Conservation (phyloP, 2,113 vertebrate genomes). For the Macquaria australasica region DNA sequence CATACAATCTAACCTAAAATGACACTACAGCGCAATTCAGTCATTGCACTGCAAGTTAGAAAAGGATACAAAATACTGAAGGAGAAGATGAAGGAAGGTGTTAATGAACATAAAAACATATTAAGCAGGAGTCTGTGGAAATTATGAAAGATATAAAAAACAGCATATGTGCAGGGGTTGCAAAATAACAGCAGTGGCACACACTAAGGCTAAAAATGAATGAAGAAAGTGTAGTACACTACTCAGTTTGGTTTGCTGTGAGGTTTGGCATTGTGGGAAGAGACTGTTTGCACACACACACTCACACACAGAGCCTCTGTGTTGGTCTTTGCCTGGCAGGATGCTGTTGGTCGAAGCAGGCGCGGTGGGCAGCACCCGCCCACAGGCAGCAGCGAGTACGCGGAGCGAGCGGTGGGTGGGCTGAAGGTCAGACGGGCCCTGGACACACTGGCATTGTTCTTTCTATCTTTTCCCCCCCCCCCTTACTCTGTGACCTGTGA, state of each 20-base stretch:
- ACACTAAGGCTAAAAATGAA: slow-evolving; percentile 24
- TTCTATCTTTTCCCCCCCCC: background rate
- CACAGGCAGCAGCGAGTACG: slow-evolving; percentile 50
- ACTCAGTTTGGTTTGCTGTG: slow-evolving; percentile 46
- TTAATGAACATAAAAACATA: background rate
- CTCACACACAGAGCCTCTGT: slow-evolving; percentile 41
- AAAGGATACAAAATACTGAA: background rate
- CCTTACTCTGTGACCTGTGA: background rate
- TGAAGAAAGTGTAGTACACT: slow-evolving; percentile 33
- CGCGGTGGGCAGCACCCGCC: slow-evolving; percentile 59
- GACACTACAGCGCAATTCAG: no score
- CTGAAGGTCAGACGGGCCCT: slow-evolving; percentile 71
- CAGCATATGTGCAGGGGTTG: background rate
- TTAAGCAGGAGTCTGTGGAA: slow-evolving; percentile 4
- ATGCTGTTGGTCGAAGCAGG: slow-evolving; percentile 41
- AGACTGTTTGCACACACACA: slow-evolving; percentile 52
- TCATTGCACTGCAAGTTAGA: no score
- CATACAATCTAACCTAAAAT: background rate
- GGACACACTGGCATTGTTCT: slow-evolving; percentile 60
- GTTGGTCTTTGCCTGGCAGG: slow-evolving; percentile 59
- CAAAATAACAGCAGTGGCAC: background rate
- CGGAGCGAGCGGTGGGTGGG: slow-evolving; percentile 64
- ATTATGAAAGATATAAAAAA: background rate
- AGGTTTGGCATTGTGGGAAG: slow-evolving; percentile 46
- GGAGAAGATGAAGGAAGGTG: background rate